These are phyloP conservation scores for Brotula barbata DNA, from an alignment of 2,797 vertebrate species.

Conservation along the genomic window DNA sequence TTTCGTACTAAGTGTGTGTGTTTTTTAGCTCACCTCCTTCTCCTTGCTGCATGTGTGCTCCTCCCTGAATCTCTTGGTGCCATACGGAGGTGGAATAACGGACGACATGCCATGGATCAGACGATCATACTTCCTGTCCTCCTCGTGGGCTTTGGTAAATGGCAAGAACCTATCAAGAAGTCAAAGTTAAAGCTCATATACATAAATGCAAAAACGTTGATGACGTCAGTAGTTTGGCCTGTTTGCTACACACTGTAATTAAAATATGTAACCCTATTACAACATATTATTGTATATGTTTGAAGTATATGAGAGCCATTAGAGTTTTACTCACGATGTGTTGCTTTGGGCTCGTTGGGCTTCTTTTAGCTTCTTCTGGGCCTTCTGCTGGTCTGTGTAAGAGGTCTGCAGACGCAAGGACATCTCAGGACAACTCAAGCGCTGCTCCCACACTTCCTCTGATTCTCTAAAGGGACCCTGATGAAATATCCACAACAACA, in stretches of 20 bases:
- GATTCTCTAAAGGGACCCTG: slow-evolving; percentile 84
- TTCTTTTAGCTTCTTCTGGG: slow-evolving; percentile 72
- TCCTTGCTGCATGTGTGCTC: slow-evolving; percentile 67
- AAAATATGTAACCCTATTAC: too few species aligned
- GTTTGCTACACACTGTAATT: too few species aligned
- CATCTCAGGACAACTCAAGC: slow-evolving; percentile 82
- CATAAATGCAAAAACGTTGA: slow-evolving; percentile 2
- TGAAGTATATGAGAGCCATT: neutral
- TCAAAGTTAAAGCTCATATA: neutral
- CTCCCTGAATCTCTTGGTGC: slow-evolving; percentile 77
- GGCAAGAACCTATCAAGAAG: slow-evolving; percentile 74
- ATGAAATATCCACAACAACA: slow-evolving; percentile 39
- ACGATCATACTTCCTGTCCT: slow-evolving; percentile 69
- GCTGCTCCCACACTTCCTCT: slow-evolving; percentile 81
- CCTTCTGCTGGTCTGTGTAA: slow-evolving; percentile 73
- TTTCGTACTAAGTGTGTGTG: too few species aligned
- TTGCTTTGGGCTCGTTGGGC: neutral
- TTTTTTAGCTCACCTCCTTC: slow-evolving; percentile 74
- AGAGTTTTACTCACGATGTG: slow-evolving; percentile 26
- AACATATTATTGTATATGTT: too few species aligned
- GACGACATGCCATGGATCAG: slow-evolving; percentile 70
- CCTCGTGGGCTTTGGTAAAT: slow-evolving; percentile 73
- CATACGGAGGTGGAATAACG: slow-evolving; percentile 64
- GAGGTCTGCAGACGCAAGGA: slow-evolving; percentile 80
- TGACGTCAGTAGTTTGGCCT: slow-evolving; percentile 75